These are phyloP conservation scores for Agrilus biguttatus DNA, from an alignment of 2,888 invertebrate species.

Conservation along the genomic window DNA sequence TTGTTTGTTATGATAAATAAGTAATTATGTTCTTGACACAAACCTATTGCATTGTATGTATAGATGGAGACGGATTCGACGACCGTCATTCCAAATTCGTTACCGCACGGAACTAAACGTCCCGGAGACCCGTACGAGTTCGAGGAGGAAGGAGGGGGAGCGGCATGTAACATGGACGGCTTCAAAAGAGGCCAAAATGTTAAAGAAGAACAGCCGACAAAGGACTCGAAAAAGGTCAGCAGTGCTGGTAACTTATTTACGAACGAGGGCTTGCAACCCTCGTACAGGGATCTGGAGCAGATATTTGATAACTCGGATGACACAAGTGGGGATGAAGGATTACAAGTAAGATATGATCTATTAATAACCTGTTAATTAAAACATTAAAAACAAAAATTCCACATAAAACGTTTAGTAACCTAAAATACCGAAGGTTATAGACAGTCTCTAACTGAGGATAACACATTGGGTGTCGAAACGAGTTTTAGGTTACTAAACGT, in stretches of 20 bases:
- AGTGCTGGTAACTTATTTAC: conserved; percentile 60
- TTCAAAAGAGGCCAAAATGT: conserved; percentile 30
- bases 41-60: conserved; percentile 6
- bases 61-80: conserved; percentile 22
- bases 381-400: too few relatives aligned
- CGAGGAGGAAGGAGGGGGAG: conserved; percentile 45
- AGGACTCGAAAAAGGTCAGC: conserved; percentile 34
- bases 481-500: too few relatives aligned
- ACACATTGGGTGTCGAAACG: too few relatives aligned
- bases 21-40: too few relatives aligned
- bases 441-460: too few relatives aligned
- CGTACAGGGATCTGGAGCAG: conserved; percentile 82
- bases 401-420: too few relatives aligned
- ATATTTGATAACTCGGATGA: conserved; percentile 88
- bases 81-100: conserved; percentile 16
- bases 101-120: conserved; percentile 26
- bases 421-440: too few relatives aligned
- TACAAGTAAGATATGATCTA: not conserved
- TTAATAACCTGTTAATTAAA: too few relatives aligned
- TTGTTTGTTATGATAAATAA: not conserved
- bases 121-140: conserved; percentile 56
- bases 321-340: conserved; percentile 69
- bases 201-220: conserved; percentile 30
- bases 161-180: conserved; percentile 35
- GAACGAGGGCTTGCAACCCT: conserved; percentile 77